Evolutionary conservation across 2,797 vertebrate genomes (phyloP).

Genomic region (Clarias laeviceps): DNA sequence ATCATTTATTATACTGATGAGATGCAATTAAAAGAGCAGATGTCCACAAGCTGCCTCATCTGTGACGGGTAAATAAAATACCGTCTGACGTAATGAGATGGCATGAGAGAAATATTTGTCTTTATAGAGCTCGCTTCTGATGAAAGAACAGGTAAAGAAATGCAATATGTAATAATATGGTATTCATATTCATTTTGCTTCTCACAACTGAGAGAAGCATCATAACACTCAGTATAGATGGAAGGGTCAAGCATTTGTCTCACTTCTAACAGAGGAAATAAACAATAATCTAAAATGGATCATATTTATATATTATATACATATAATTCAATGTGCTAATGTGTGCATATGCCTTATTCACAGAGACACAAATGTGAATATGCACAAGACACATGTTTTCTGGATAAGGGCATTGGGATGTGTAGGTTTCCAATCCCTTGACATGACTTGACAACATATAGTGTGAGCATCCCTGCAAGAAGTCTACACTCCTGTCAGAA

Average conservation of each 20-base stretch:
- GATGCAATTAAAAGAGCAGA: slow-evolving; percentile 78
- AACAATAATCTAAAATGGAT: neutral
- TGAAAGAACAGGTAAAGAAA: slow-evolving; percentile 36
- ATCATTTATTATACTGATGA: slow-evolving; percentile 67
- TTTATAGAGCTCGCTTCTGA: neutral
- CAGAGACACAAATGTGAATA: neutral
- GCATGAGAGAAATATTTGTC: slow-evolving; percentile 26
- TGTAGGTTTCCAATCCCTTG: slow-evolving; percentile 20
- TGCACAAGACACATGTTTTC: neutral
- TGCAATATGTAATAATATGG: neutral
- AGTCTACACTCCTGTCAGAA: slow-evolving; percentile 61
- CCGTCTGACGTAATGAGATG: slow-evolving; percentile 62
- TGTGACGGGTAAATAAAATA: slow-evolving; percentile 69
- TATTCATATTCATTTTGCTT: neutral
- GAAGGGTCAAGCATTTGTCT: neutral
- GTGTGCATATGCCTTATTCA: neutral
- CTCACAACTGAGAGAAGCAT: too few relatives aligned
- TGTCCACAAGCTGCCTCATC: slow-evolving; percentile 76
- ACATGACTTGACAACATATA: slow-evolving; percentile 47
- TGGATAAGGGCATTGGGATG: neutral
- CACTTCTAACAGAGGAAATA: neutral
- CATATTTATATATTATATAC: neutral
- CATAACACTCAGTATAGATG: neutral
- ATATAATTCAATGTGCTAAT: neutral
- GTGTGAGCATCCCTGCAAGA: slow-evolving; percentile 58